These are phyloP conservation scores for Etheostoma nigrum DNA, from an alignment of 2,797 vertebrate genomes.

Conservation along the genomic window DNA sequence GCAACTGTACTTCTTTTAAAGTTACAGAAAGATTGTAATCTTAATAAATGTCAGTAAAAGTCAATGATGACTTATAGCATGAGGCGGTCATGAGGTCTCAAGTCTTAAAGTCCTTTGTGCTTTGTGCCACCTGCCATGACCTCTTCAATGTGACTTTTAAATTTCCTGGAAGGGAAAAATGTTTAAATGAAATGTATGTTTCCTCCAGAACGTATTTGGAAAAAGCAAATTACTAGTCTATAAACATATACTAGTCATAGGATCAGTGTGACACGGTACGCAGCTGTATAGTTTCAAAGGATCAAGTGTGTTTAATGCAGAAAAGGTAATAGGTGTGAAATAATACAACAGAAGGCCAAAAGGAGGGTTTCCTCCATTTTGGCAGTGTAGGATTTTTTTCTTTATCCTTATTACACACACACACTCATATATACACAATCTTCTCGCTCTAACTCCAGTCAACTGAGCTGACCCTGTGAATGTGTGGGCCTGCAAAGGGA, in stretches of 20 bases:
- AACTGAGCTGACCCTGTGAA: slow-evolving; percentile 49
- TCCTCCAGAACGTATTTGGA: not conserved
- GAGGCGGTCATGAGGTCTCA: too few relatives aligned
- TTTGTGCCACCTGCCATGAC: not conserved
- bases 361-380: slow-evolving; percentile 17
- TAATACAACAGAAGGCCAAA: slow-evolving; percentile 5
- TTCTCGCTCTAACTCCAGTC: slow-evolving; percentile 43
- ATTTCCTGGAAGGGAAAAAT: not conserved
- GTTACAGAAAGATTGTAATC: too few relatives aligned
- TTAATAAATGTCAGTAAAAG: too few relatives aligned
- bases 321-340: not conserved
- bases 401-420: slow-evolving; percentile 7
- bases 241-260: not conserved
- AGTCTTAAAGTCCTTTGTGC: not conserved
- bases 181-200: not conserved
- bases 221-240: not conserved
- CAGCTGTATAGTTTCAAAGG: not conserved
- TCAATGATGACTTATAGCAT: too few relatives aligned
- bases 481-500: slow-evolving; percentile 39
- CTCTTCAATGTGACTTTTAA: not conserved
- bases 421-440: slow-evolving; percentile 13
- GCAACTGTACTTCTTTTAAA: too few relatives aligned
- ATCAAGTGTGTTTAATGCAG: slow-evolving; percentile 3
- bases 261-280: not conserved
- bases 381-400: not conserved